phyloP scores from a whole-genome alignment of 2,797 vertebrate genomes.

The Potorous gilbertii region DNA sequence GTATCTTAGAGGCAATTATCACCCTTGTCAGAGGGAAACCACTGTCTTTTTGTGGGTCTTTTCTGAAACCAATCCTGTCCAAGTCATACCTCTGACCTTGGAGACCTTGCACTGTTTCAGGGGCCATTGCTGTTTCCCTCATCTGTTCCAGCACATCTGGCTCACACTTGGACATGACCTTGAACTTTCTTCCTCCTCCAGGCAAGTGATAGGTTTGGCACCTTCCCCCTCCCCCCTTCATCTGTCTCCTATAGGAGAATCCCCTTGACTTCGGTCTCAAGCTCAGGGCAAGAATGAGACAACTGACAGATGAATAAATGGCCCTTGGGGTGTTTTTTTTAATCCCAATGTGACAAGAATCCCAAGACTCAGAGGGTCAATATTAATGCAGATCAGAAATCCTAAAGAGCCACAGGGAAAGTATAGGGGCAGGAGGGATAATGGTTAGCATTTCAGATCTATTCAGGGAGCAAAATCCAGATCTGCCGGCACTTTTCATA shows the following conservation, averaged over 20 bases:
- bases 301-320: neutral
- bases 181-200: fast-evolving
- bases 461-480: neutral
- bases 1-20: neutral
- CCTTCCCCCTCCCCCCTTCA: neutral
- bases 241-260: neutral
- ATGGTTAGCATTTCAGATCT: neutral
- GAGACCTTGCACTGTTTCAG: constrained; percentile 6
- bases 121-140: neutral
- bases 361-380: neutral
- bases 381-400: neutral
- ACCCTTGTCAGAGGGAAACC: constrained; percentile 50
- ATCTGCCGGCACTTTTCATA: neutral
- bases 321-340: neutral
- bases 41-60: constrained; percentile 38
- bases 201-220: constrained; percentile 9
- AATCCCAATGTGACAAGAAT: neutral
- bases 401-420: neutral
- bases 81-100: constrained; percentile 3
- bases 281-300: neutral
- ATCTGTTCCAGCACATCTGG: constrained; percentile 9
- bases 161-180: neutral
- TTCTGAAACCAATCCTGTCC: constrained; percentile 6
- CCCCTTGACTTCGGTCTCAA: neutral
- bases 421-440: neutral